Evolutionary conservation across 2,888 invertebrate species (phyloP).

Genomic region (Caenorhabditis sinica): DNA sequence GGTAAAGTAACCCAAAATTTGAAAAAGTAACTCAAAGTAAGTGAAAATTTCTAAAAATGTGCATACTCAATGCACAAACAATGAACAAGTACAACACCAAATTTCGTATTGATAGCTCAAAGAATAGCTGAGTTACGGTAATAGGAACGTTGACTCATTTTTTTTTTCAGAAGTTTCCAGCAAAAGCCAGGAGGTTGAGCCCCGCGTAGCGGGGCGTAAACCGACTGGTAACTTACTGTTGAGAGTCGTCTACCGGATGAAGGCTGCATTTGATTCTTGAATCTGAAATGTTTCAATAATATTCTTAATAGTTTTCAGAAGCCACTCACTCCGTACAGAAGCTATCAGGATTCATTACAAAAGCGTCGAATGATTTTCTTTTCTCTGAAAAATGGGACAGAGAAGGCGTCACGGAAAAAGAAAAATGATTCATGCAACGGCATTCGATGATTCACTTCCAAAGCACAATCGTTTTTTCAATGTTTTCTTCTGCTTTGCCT

Average conservation of each 20-base stretch:
- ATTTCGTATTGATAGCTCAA: too few relatives aligned
- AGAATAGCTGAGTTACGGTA: too few relatives aligned
- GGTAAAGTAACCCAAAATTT: too few relatives aligned
- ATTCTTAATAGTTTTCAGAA: not conserved
- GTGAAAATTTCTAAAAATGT: too few relatives aligned
- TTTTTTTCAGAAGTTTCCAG: too few relatives aligned
- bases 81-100: too few relatives aligned
- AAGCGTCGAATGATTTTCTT: slow-evolving; percentile 29
- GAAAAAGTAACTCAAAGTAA: too few relatives aligned
- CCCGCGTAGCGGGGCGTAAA: too few relatives aligned
- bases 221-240: slow-evolving; percentile 28
- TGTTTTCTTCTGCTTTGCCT: slow-evolving; percentile 52
- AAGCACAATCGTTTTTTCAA: slow-evolving; percentile 50
- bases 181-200: too few relatives aligned
- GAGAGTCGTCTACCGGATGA: slow-evolving; percentile 48
- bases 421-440: slow-evolving; percentile 53
- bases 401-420: slow-evolving; percentile 39
- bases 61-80: too few relatives aligned
- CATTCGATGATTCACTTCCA: slow-evolving; percentile 49
- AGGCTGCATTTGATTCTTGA: not conserved
- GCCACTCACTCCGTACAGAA: slow-evolving; percentile 58
- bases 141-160: too few relatives aligned
- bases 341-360: slow-evolving; percentile 53
- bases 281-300: not conserved
- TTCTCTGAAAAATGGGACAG: not conserved